phyloP scores from a whole-genome alignment of 1,140 invertebrate species.

The Saccostrea cuccullata region DNA sequence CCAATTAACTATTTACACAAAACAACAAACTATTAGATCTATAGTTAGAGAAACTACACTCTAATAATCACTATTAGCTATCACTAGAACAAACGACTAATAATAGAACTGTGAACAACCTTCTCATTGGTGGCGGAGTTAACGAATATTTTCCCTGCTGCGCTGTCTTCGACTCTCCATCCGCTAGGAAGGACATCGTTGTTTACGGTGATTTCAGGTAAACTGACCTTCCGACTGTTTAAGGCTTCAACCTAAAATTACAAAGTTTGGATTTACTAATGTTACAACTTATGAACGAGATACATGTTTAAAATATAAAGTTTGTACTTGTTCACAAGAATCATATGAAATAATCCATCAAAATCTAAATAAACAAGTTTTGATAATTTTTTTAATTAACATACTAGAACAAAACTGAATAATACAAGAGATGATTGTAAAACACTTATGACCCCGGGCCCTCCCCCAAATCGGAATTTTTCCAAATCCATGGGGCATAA shows the following conservation, averaged over 20 bases:
- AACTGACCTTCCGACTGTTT: conserved; percentile 30
- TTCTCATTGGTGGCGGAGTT: conserved; percentile 33
- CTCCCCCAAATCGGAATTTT: too few relatives aligned
- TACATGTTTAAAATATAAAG: too few relatives aligned
- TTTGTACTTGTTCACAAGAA: too few relatives aligned
- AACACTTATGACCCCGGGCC: too few relatives aligned
- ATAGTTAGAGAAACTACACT: neutral
- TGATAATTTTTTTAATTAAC: too few relatives aligned
- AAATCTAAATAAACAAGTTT: too few relatives aligned
- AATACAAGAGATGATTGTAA: too few relatives aligned
- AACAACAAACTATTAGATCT: neutral
- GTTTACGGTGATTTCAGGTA: conserved; percentile 41
- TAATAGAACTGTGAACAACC: neutral
- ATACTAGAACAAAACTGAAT: too few relatives aligned
- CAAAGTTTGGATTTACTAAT: neutral
- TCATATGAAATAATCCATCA: too few relatives aligned
- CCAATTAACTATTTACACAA: neutral
- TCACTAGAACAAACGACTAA: too few relatives aligned
- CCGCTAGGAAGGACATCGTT: conserved; percentile 30
- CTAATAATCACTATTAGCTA: neutral
- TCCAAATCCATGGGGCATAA: too few relatives aligned
- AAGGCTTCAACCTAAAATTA: conserved; percentile 1
- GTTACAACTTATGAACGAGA: neutral
- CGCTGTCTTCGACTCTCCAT: conserved; percentile 47
- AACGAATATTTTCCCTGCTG: conserved; percentile 27